Evolutionary conservation across 1,140 invertebrate species (phyloP).

Genomic region (Popillia japonica): DNA sequence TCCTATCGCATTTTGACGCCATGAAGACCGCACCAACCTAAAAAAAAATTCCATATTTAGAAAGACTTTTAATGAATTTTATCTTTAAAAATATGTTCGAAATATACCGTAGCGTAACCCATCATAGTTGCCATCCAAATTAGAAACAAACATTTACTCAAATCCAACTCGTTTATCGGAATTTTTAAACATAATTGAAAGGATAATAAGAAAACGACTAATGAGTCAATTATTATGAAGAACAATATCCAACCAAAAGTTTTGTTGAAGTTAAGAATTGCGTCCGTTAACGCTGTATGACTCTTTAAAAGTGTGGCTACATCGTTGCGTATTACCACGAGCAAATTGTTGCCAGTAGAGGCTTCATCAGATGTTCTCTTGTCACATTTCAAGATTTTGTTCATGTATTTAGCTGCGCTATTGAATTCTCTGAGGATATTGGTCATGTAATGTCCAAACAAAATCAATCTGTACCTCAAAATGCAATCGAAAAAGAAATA

Average conservation of each 20-base stretch:
- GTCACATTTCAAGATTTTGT: neutral
- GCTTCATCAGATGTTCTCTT: neutral
- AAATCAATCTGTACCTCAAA: neutral
- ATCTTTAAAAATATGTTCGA: neutral
- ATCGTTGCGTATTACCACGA: neutral
- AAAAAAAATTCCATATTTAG: neutral
- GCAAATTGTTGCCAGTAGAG: neutral
- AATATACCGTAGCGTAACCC: neutral
- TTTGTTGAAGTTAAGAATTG: neutral
- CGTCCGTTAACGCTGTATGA: neutral
- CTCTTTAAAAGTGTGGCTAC: neutral
- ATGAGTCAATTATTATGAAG: neutral
- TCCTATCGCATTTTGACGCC: neutral
- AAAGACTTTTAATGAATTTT: neutral
- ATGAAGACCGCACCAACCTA: neutral
- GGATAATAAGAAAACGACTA: neutral
- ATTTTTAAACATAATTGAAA: neutral
- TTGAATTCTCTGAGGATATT: neutral
- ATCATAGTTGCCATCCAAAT: neutral
- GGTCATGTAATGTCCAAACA: neutral
- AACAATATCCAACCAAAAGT: neutral
- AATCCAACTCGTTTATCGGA: neutral
- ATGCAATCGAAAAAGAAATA: neutral
- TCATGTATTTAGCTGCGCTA: neutral
- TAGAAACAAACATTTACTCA: neutral